These are phyloP conservation scores for Callithrix jacchus DNA, from an alignment of 2,113 vertebrate genomes.

Conservation along the genomic window DNA sequence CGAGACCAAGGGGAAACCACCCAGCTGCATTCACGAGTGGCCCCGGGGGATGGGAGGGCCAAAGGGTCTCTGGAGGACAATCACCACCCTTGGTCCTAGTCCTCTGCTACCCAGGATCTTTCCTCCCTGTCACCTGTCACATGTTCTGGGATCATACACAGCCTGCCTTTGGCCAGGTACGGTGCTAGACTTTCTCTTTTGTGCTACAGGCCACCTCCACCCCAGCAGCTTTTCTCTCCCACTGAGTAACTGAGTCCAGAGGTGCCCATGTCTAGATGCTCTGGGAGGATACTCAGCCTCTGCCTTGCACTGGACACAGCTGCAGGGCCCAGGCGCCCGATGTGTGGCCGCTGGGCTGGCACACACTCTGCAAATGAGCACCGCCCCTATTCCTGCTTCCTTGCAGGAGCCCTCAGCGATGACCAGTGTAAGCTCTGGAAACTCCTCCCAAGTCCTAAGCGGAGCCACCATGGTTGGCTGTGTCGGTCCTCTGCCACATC, in stretches of 20 bases:
- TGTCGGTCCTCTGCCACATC: background rate
- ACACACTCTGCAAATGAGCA: background rate
- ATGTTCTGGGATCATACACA: background rate
- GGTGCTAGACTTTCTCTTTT: too few species aligned
- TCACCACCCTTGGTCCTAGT: background rate
- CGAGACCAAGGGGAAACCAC: too few species aligned
- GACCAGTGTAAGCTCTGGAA: background rate
- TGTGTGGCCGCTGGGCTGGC: fast-evolving
- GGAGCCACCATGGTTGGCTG: background rate
- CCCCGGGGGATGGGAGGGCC: background rate
- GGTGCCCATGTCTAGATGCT: background rate
- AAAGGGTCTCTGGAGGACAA: fast-evolving
- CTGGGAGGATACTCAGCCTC: background rate
- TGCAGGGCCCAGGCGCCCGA: fast-evolving
- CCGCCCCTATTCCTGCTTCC: background rate
- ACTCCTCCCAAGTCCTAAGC: background rate
- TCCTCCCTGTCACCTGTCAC: background rate
- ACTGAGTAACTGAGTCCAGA: background rate
- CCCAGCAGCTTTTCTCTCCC: background rate
- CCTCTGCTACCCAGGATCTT: background rate
- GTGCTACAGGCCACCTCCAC: background rate
- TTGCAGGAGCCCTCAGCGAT: background rate
- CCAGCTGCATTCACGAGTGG: fast-evolving
- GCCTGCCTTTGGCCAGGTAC: too few species aligned
- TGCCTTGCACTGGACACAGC: background rate